Evolutionary conservation across 2,113 vertebrate genomes (phyloP).

Genomic region (Pterocles orientalis): DNA sequence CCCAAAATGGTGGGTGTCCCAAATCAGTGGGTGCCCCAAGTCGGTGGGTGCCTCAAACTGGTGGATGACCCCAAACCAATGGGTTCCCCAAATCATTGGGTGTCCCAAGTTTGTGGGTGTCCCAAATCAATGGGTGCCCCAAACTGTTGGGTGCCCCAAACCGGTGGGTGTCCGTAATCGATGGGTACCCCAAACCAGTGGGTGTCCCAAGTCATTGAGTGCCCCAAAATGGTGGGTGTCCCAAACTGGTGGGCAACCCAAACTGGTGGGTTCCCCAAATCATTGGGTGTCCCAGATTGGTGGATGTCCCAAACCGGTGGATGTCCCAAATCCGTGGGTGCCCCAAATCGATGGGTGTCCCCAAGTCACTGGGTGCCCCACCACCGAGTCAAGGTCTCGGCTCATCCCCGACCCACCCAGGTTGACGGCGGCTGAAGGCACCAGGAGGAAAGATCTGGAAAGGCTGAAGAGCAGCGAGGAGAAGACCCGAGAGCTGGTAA

Average conservation of each 20-base stretch:
- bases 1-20: too few species aligned
- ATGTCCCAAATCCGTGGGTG: not conserved
- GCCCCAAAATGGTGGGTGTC: not conserved
- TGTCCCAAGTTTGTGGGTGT: too few species aligned
- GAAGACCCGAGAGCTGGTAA: not conserved
- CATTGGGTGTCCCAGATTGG: not conserved
- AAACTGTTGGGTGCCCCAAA: too few species aligned
- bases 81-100: too few species aligned
- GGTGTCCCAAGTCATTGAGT: not conserved
- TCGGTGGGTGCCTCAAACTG: too few species aligned
- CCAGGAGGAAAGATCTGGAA: slow-evolving; percentile 82
- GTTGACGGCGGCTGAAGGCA: slow-evolving; percentile 79
- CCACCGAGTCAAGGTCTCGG: accelerated
- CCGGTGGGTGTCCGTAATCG: not conserved
- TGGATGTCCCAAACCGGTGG: not conserved
- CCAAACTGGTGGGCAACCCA: not conserved
- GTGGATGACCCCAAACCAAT: too few species aligned
- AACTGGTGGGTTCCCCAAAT: too few species aligned
- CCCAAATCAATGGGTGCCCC: too few species aligned
- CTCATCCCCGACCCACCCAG: slow-evolving; percentile 22
- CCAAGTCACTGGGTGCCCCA: not conserved
- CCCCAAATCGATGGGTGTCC: not conserved
- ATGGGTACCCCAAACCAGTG: not conserved
- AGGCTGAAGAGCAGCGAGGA: slow-evolving; percentile 69
- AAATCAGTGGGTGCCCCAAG: too few species aligned